Conservation (phyloP, 2,888 invertebrate species). For the Meganola albula region DNA sequence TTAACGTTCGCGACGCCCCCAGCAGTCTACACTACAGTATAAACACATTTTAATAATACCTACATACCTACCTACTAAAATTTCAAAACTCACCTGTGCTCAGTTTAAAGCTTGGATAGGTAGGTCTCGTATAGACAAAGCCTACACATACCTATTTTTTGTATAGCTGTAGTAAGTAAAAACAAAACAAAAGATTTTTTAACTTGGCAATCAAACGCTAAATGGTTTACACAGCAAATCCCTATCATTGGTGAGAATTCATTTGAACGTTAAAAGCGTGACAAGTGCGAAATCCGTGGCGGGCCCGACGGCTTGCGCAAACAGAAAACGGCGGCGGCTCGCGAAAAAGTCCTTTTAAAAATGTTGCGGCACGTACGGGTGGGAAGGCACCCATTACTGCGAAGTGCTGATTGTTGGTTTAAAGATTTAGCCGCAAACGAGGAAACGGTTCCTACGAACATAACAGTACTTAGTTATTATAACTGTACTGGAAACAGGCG, state of each 20-base stretch:
- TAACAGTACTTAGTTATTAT: neutral
- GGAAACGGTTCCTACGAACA: slow-evolving; percentile 27
- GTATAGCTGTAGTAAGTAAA: no score
- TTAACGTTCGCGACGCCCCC: slow-evolving; percentile 58
- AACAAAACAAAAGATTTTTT: slow-evolving; percentile 25
- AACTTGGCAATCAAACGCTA: slow-evolving; percentile 45
- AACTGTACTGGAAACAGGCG: slow-evolving; percentile 11
- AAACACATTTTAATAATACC: no score
- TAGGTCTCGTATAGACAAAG: no score
- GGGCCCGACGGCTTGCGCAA: slow-evolving; percentile 44
- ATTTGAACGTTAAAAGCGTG: slow-evolving; percentile 69
- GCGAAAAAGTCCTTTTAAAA: slow-evolving; percentile 78
- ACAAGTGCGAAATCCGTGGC: slow-evolving; percentile 51
- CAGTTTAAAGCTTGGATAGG: no score
- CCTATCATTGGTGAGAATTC: slow-evolving; percentile 63
- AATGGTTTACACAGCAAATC: slow-evolving; percentile 61
- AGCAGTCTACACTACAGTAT: slow-evolving; percentile 36
- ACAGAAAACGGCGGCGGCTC: slow-evolving; percentile 54
- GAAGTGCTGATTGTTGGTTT: slow-evolving; percentile 73
- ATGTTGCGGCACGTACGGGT: slow-evolving; percentile 74
- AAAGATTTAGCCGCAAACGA: slow-evolving; percentile 66
- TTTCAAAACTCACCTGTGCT: no score
- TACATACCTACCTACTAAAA: no score
- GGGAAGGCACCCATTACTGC: slow-evolving; percentile 72
- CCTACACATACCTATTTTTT: no score